phyloP scores from a whole-genome alignment of 2,113 vertebrate genomes.

The Rousettus leschenaultii region DNA sequence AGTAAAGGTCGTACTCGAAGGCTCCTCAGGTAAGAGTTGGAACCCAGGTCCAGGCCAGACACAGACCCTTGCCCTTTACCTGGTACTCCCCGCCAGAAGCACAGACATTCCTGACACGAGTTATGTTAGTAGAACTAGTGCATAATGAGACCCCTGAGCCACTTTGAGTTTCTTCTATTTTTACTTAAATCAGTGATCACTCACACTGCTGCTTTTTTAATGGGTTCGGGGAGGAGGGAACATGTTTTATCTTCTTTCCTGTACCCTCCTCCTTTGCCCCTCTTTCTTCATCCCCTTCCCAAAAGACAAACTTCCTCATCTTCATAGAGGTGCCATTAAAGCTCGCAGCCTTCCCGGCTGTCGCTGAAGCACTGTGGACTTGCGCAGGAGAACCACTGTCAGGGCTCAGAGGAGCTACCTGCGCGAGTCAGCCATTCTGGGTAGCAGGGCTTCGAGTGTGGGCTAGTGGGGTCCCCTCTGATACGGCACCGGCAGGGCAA shows the following conservation, averaged over 20 bases:
- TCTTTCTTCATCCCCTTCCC: neutral
- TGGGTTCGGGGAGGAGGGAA: neutral
- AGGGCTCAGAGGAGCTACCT: neutral
- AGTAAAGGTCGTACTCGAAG: fast-evolving
- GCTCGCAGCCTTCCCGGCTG: neutral
- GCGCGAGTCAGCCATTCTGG: neutral
- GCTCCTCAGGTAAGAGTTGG: fast-evolving
- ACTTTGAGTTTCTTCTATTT: neutral
- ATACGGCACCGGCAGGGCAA: neutral
- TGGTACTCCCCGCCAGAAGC: fast-evolving
- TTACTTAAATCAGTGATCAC: neutral
- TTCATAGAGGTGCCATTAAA: neutral
- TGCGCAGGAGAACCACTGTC: neutral
- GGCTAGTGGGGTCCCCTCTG: neutral
- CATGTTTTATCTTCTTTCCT: neutral
- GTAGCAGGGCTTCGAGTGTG: fast-evolving
- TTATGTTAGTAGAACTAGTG: neutral
- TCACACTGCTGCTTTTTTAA: neutral
- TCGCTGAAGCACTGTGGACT: neutral
- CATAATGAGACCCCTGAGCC: neutral
- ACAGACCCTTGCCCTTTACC: neutral
- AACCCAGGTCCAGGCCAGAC: neutral
- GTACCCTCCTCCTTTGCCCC: too few species aligned
- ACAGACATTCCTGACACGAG: fast-evolving
- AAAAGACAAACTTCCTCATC: neutral